Conservation (phyloP, 2,888 invertebrate genomes). For the Heliothis peltigera region DNA sequence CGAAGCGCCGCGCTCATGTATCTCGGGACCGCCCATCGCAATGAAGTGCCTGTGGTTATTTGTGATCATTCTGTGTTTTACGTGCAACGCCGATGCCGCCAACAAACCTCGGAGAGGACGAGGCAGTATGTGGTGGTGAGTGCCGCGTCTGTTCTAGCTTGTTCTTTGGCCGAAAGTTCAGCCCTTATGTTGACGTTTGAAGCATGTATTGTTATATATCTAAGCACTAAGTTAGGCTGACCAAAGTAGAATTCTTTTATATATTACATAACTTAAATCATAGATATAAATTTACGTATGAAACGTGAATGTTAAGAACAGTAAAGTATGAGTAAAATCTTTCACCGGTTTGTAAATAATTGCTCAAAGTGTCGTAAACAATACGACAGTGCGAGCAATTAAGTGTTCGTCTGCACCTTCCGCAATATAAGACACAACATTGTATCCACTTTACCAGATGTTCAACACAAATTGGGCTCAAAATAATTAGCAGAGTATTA, state of each 20-base stretch:
- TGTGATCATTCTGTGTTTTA: constrained; percentile 88
- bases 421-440: constrained; percentile 44
- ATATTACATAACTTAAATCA: too few species aligned
- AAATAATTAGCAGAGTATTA: constrained; percentile 81
- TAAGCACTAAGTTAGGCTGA: too few species aligned
- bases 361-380: constrained; percentile 41
- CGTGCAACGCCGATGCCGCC: constrained; percentile 85
- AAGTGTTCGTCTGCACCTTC: constrained; percentile 37
- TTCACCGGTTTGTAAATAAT: constrained; percentile 34
- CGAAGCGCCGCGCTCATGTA: constrained; percentile 84
- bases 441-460: constrained; percentile 56
- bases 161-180: constrained; percentile 44
- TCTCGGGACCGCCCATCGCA: constrained; percentile 83
- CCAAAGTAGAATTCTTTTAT: too few species aligned
- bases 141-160: constrained; percentile 61
- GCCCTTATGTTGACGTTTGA: constrained; percentile 42
- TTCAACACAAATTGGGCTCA: constrained; percentile 57
- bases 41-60: constrained; percentile 90
- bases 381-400: constrained; percentile 44
- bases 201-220: too few species aligned
- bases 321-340: constrained; percentile 28
- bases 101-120: constrained; percentile 94
- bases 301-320: neutral
- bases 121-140: constrained; percentile 98
- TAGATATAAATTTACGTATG: too few species aligned